phyloP scores from a whole-genome alignment of 2,888 invertebrate species.

The Aethes cnicana region DNA sequence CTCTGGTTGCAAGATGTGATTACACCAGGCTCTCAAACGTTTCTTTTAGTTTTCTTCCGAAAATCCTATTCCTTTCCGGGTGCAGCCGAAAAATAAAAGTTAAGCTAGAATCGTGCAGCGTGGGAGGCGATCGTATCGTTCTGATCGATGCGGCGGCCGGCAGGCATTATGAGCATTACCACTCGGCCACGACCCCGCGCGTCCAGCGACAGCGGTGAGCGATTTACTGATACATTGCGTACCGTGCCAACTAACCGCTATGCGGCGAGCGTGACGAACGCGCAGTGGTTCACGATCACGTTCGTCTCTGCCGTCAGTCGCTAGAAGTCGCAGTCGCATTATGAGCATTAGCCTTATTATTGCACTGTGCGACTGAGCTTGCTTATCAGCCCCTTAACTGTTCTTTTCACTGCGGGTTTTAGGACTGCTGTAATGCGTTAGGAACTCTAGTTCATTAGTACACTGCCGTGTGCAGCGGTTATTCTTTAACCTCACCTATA shows the following conservation, averaged over 20 bases:
- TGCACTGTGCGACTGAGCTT: constrained; percentile 39
- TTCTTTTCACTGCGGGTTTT: neutral
- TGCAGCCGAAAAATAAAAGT: neutral
- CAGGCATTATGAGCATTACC: constrained; percentile 49
- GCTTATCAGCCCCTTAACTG: constrained; percentile 22
- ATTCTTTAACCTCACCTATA: too few relatives aligned
- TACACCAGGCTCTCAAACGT: too few relatives aligned
- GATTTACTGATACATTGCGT: too few relatives aligned
- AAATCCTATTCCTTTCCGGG: neutral
- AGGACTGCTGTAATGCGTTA: neutral
- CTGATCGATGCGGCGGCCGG: constrained; percentile 48
- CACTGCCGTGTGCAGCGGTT: too few relatives aligned
- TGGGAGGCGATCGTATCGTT: constrained; percentile 51
- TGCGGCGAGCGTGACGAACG: too few relatives aligned
- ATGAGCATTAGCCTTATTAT: constrained; percentile 52
- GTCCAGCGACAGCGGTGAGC: too few relatives aligned
- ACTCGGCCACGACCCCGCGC: too few relatives aligned
- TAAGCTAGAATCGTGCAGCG: constrained; percentile 11
- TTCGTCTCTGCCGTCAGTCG: too few relatives aligned
- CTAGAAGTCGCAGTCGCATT: constrained; percentile 41
- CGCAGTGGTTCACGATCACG: too few relatives aligned
- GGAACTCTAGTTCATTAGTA: too few relatives aligned
- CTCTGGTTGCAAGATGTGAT: too few relatives aligned
- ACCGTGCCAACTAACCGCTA: too few relatives aligned
- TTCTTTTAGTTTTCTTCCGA: neutral